phyloP scores from a whole-genome alignment of 2,888 invertebrate genomes.

The Melieria crassipennis region DNA sequence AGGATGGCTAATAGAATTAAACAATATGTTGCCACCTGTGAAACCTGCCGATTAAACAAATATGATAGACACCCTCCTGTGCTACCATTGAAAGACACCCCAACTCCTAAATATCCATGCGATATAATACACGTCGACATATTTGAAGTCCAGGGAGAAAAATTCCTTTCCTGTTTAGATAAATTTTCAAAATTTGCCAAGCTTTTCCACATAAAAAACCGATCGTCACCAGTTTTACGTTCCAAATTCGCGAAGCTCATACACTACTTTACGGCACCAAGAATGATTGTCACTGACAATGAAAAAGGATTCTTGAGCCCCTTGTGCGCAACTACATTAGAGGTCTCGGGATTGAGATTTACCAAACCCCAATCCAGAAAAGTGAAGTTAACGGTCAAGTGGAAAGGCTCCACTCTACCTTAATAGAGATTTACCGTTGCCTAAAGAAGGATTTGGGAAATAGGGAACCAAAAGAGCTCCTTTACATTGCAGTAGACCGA shows the following conservation, averaged over 20 bases:
- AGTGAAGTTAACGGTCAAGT: background rate
- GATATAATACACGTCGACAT: background rate
- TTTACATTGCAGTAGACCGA: constrained; percentile 12
- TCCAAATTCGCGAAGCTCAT: background rate
- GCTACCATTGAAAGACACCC: background rate
- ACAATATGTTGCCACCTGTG: no score
- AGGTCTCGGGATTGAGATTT: background rate
- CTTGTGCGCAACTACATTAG: background rate
- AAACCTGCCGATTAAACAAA: background rate
- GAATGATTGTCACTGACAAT: constrained; percentile 2
- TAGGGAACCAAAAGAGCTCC: constrained; percentile 9
- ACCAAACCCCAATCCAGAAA: background rate
- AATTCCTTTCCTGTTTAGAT: background rate
- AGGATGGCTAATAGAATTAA: background rate
- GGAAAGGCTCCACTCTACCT: constrained; percentile 18
- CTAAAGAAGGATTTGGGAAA: constrained; percentile 18
- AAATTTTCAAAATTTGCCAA: constrained; percentile 2
- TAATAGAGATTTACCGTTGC: constrained; percentile 21
- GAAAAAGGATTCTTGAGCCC: background rate
- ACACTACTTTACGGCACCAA: background rate
- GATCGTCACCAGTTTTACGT: background rate
- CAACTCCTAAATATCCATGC: background rate
- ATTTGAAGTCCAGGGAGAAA: background rate
- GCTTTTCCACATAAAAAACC: background rate
- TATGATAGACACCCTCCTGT: background rate